phyloP scores from a whole-genome alignment of 2,797 vertebrate species.

The Sternotherus odoratus region DNA sequence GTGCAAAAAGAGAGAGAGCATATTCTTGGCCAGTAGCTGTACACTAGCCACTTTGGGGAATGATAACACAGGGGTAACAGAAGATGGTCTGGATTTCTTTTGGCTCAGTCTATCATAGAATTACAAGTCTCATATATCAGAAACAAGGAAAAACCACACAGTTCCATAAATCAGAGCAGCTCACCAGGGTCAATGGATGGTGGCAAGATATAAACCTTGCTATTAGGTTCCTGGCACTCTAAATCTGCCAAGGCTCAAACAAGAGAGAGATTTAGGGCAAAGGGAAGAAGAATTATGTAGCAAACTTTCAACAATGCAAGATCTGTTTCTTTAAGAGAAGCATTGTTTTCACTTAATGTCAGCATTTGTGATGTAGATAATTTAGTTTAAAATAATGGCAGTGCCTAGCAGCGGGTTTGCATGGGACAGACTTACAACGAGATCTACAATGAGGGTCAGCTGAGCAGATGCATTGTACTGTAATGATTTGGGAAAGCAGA shows the following conservation, averaged over 20 bases:
- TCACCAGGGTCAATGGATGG: not conserved
- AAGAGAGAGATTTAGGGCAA: not conserved
- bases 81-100: not conserved
- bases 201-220: not conserved
- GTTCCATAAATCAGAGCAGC: not conserved
- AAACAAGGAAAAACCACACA: not conserved
- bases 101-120: not conserved
- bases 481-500: not conserved
- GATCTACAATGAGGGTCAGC: not conserved
- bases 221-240: not conserved
- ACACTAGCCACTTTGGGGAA: not conserved
- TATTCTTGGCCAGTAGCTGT: not conserved
- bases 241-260: not conserved
- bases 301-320: rapidly evolving
- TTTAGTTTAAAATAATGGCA: not conserved
- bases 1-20: rapidly evolving
- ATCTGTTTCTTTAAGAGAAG: not conserved
- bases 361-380: not conserved
- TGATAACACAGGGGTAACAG: not conserved
- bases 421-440: not conserved
- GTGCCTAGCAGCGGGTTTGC: not conserved
- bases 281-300: not conserved
- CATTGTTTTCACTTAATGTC: not conserved
- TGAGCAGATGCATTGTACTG: not conserved
- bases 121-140: not conserved